Conservation (phyloP, 2,888 invertebrate species). For the Athalia rosae region DNA sequence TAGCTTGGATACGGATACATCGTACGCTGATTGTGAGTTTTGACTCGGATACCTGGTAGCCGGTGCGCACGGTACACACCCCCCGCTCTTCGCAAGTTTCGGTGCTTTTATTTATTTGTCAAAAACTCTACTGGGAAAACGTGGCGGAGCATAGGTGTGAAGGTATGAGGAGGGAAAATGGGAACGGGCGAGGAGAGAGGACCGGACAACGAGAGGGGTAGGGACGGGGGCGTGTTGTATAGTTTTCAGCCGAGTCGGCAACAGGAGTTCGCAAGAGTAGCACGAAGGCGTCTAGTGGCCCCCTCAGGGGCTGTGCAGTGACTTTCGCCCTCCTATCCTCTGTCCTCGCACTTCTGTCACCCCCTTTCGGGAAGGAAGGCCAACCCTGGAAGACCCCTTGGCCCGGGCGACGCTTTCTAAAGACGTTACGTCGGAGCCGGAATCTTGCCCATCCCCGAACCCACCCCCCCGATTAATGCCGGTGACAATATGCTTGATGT, state of each 20-base stretch:
- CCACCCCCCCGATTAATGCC: slow-evolving; percentile 54
- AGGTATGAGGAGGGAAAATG: slow-evolving; percentile 22
- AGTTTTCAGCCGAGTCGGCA: slow-evolving; percentile 61
- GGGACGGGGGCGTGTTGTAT: slow-evolving; percentile 37
- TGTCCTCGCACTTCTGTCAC: slow-evolving; percentile 45
- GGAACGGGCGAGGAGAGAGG: slow-evolving; percentile 19
- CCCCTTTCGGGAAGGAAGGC: slow-evolving; percentile 40
- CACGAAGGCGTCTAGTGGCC: slow-evolving; percentile 65
- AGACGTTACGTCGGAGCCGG: slow-evolving; percentile 44
- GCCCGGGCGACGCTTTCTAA: slow-evolving; percentile 42
- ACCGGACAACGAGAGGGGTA: slow-evolving; percentile 11
- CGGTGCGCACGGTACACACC: neutral
- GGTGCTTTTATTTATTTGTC: neutral
- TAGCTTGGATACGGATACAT: neutral
- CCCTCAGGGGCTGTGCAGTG: slow-evolving; percentile 71
- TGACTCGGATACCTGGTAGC: neutral
- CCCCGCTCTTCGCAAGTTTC: neutral
- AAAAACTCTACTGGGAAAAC: slow-evolving; percentile 1
- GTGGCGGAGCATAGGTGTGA: neutral
- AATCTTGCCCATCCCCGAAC: slow-evolving; percentile 2
- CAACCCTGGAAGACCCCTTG: slow-evolving; percentile 31
- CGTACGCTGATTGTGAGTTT: neutral
- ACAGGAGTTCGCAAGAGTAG: slow-evolving; percentile 67
- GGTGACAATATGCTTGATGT: slow-evolving; percentile 55
- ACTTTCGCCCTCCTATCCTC: slow-evolving; percentile 59